Percentiles rank a stretch among this genome's conserved stretches.
Conservation (phyloP, 92 coral and sea anemone species). For the Diadumene lineata region DNA sequence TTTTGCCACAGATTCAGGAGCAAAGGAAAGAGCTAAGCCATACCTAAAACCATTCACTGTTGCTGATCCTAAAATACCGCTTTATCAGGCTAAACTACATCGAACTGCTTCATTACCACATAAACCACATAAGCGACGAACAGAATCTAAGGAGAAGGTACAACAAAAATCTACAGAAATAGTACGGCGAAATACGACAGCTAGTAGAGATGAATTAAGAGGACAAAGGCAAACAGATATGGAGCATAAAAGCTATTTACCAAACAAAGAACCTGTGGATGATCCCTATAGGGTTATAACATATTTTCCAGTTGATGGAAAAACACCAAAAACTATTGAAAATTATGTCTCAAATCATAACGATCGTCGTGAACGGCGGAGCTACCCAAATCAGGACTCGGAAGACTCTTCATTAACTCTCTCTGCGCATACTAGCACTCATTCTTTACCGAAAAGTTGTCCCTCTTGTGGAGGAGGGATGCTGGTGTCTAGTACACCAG, state of each 20-base stretch:
- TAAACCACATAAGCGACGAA: slow-evolving; percentile 39
- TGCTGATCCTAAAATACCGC: slow-evolving; percentile 86
- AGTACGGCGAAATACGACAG: slow-evolving; percentile 38
- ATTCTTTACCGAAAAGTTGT: slow-evolving; percentile 64
- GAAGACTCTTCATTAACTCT: slow-evolving; percentile 15
- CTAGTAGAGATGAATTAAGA: slow-evolving; percentile 65
- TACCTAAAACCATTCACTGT: slow-evolving; percentile 75
- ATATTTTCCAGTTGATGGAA: slow-evolving; percentile 65
- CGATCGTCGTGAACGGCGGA: slow-evolving; percentile 14
- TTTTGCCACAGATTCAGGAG: slow-evolving; percentile 72
- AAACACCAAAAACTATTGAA: slow-evolving; percentile 58
- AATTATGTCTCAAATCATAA: slow-evolving; percentile 11
- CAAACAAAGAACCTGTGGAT: slow-evolving; percentile 37
- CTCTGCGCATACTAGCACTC: slow-evolving; percentile 52
- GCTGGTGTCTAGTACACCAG: slow-evolving; percentile 33
- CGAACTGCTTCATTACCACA: slow-evolving; percentile 86
- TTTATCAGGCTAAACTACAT: slow-evolving; percentile 82
- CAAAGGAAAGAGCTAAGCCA: slow-evolving; percentile 86
- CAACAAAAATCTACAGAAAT: slow-evolving; percentile 13
- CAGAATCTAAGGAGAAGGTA: slow-evolving; percentile 7
- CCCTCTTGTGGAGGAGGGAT: slow-evolving; percentile 67
- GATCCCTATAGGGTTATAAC: slow-evolving; percentile 59
- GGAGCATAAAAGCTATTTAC: slow-evolving; percentile 60
- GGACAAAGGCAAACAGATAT: slow-evolving; percentile 63
- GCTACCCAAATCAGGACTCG: slow-evolving; percentile 37